phyloP scores from a whole-genome alignment of 2,113 vertebrate species.

The Oophaga pumilio region DNA sequence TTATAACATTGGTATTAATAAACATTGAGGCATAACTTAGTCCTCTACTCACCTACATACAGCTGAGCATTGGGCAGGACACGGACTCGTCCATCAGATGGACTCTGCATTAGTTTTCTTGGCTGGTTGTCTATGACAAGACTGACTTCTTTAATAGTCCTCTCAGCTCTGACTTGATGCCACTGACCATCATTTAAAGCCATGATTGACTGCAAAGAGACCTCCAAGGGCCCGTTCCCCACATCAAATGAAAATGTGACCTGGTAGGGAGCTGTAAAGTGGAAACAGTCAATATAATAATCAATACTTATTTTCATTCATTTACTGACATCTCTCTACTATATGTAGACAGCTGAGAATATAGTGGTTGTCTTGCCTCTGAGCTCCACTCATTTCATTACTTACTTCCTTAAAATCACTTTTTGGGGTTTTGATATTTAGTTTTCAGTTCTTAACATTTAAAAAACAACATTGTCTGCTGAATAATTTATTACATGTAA shows the following conservation, averaged over 20 bases:
- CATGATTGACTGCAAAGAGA: constrained; percentile 80
- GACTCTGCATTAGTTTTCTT: constrained; percentile 76
- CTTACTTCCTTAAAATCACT: too few species aligned
- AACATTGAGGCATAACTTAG: too few species aligned
- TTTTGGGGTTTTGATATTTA: too few species aligned
- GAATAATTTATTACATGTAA: too few species aligned
- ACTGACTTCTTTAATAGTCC: constrained; percentile 88
- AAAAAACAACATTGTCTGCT: too few species aligned
- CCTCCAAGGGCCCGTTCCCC: constrained; percentile 83
- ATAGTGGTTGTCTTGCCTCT: too few species aligned
- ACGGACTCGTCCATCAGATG: constrained; percentile 82
- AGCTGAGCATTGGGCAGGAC: constrained; percentile 89
- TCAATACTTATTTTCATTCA: neutral
- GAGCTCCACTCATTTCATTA: too few species aligned
- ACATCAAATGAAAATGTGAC: constrained; percentile 91
- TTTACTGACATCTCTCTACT: neutral
- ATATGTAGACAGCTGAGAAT: neutral
- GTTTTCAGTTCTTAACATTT: too few species aligned
- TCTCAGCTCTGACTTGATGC: constrained; percentile 88
- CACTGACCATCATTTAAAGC: constrained; percentile 93
- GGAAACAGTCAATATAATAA: neutral
- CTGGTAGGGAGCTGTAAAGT: constrained; percentile 80
- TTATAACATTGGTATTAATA: neutral
- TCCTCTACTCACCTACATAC: constrained; percentile 85
- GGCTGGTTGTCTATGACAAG: constrained; percentile 91